Conservation (phyloP, 2,113 vertebrate species). For the Gracilinanus agilis region DNA sequence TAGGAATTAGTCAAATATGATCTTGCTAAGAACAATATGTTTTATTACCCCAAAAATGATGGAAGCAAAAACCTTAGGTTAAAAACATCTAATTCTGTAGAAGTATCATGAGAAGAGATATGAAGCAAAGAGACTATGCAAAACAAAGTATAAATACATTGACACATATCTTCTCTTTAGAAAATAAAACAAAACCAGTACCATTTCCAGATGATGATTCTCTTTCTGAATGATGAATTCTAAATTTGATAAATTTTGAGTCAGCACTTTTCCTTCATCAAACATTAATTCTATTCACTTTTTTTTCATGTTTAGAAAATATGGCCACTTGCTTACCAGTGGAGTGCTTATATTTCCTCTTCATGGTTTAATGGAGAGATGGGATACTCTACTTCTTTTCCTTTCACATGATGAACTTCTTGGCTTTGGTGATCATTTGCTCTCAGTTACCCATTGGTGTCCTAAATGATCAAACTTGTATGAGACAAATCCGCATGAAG, state of each 20-base stretch:
- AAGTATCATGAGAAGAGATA: neutral
- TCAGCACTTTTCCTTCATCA: neutral
- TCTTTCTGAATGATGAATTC: neutral
- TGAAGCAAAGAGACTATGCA: neutral
- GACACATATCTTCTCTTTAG: neutral
- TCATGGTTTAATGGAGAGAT: neutral
- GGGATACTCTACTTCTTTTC: neutral
- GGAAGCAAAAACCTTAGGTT: neutral
- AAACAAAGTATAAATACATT: neutral
- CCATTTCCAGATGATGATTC: neutral
- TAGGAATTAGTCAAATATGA: slow-evolving; percentile 33
- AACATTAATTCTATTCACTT: neutral
- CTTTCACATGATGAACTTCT: neutral
- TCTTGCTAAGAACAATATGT: slow-evolving; percentile 41
- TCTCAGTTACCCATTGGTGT: neutral
- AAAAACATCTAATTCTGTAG: neutral
- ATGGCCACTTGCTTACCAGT: too few relatives aligned
- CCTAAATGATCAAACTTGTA: neutral
- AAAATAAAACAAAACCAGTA: neutral
- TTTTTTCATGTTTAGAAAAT: neutral
- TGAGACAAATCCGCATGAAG: neutral
- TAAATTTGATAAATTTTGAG: neutral
- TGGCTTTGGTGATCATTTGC: neutral
- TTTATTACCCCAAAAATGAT: neutral
- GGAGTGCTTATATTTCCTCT: neutral